A percentile compares a stretch with the other conserved stretches of the same genome.
These are phyloP conservation scores for Phalanger gymnotis DNA, from an alignment of 2,797 vertebrate genomes.

Conservation along the genomic window DNA sequence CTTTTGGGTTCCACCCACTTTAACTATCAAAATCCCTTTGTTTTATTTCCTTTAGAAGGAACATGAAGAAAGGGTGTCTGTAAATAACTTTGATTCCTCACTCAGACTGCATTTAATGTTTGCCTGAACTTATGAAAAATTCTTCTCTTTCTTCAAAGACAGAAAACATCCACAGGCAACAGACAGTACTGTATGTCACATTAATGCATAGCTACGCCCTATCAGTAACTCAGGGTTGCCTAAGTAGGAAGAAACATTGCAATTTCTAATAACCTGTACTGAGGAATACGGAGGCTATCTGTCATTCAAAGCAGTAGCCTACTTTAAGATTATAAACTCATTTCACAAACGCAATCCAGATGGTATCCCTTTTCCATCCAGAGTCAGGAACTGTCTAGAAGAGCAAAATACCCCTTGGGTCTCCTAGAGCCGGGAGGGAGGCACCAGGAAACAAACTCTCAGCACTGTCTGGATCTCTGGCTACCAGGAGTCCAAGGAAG, in stretches of 20 bases:
- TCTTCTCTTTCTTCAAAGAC: conserved; percentile 1
- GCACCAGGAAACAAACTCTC: background rate
- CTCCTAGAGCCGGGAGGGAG: background rate
- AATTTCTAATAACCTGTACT: conserved; percentile 65
- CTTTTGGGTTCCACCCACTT: background rate
- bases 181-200: conserved; percentile 30
- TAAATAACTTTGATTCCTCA: background rate
- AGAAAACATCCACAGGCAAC: conserved; percentile 7
- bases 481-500: background rate
- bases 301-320: conserved; percentile 45
- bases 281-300: conserved; percentile 44
- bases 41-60: conserved; percentile 1
- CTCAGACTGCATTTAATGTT: background rate
- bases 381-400: conserved; percentile 57
- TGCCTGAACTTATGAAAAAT: background rate
- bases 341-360: conserved; percentile 66
- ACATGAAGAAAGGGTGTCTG: background rate
- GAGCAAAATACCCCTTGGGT: conserved; percentile 58
- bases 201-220: conserved; percentile 33
- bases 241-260: conserved; percentile 37
- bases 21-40: conserved; percentile 5
- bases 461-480: background rate
- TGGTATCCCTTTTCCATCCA: conserved; percentile 42
- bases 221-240: conserved; percentile 60
- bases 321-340: conserved; percentile 69